Evolutionary conservation across 2,888 invertebrate genomes (phyloP).

Genomic region (Microctonus hyperodae): DNA sequence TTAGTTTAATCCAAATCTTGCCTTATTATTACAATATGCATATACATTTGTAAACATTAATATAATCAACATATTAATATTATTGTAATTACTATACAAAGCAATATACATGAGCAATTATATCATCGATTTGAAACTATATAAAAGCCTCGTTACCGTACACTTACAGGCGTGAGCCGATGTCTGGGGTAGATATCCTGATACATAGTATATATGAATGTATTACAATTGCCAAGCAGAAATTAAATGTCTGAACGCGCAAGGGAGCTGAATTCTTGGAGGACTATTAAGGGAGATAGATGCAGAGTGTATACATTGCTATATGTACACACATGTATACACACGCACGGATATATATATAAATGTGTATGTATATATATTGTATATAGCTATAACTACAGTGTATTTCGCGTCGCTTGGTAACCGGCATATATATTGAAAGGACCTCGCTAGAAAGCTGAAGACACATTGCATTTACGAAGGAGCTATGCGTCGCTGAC

Average conservation of each 20-base stretch:
- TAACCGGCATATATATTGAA: conserved; percentile 30
- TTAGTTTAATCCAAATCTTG: no score
- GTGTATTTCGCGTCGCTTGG: conserved; percentile 30
- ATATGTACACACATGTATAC: no score
- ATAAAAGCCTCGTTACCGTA: conserved; percentile 45
- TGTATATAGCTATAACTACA: conserved; percentile 33
- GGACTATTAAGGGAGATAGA: conserved; percentile 1
- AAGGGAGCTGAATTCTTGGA: conserved; percentile 12
- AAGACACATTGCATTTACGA: conserved; percentile 38
- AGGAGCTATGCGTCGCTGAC: conserved; percentile 59
- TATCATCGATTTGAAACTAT: conserved; percentile 35
- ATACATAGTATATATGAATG: conserved; percentile 20
- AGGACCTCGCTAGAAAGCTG: conserved; percentile 28
- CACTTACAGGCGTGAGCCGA: conserved; percentile 37
- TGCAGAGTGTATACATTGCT: neutral
- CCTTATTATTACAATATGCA: no score
- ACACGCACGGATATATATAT: no score
- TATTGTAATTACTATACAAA: conserved; percentile 13
- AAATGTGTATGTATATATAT: conserved; percentile 31
- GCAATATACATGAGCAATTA: conserved; percentile 36
- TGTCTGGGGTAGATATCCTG: conserved; percentile 52
- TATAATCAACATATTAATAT: no score
- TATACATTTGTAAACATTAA: no score
- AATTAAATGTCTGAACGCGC: conserved; percentile 45
- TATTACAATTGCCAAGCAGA: conserved; percentile 35